Percentiles rank a stretch among this genome's conserved stretches.
These are phyloP conservation scores for Astyanax mexicanus DNA, from an alignment of 2,797 vertebrate genomes.

Conservation along the genomic window DNA sequence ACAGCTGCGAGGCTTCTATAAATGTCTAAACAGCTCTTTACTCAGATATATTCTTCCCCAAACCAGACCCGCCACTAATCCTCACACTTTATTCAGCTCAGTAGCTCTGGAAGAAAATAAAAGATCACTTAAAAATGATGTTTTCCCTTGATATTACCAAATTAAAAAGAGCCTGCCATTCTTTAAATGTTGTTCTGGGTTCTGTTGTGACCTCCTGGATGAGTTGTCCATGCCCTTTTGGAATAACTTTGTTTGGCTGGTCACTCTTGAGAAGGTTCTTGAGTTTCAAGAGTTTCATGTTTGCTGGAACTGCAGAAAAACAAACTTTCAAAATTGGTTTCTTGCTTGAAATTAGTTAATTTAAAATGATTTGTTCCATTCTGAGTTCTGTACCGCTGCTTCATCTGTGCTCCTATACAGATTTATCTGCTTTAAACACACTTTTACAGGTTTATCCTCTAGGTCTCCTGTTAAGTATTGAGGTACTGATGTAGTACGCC, in stretches of 20 bases:
- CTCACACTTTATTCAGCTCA: neutral
- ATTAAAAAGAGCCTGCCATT: too few relatives aligned
- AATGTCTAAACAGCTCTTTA: conserved; percentile 6
- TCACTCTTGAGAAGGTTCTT: too few relatives aligned
- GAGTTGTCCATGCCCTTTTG: too few relatives aligned
- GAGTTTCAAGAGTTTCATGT: too few relatives aligned
- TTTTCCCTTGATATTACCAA: too few relatives aligned
- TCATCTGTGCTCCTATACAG: neutral
- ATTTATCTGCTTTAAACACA: conserved; percentile 5
- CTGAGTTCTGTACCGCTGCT: neutral
- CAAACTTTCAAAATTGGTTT: neutral
- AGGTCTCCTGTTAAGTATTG: neutral
- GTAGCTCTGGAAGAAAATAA: too few relatives aligned
- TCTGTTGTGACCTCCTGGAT: too few relatives aligned
- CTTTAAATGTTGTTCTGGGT: too few relatives aligned
- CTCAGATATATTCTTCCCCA: conserved; percentile 29
- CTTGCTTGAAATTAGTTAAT: neutral
- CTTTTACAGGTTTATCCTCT: neutral
- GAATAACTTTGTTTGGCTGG: too few relatives aligned
- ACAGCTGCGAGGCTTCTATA: conserved; percentile 28
- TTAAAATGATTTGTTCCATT: neutral
- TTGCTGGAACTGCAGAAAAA: too few relatives aligned
- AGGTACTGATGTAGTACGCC: neutral
- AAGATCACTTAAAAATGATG: too few relatives aligned
- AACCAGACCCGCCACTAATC: conserved; percentile 5